A percentile compares a stretch with the other conserved stretches of the same genome.
phyloP scores from a whole-genome alignment of 1,140 invertebrate species.

The Drosophila micromelanica region DNA sequence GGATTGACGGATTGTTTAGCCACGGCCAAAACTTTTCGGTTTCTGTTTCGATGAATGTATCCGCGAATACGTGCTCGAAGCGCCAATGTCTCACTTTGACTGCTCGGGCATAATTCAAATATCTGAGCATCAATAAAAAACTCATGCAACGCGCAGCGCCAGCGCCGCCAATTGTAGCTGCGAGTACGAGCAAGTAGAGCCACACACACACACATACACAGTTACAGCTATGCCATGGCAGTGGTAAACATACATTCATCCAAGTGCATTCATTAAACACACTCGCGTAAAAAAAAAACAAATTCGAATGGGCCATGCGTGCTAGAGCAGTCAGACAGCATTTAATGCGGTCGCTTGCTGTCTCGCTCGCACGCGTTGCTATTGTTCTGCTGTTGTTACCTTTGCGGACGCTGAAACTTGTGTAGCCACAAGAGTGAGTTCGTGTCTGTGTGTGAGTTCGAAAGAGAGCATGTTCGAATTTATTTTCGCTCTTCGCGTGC shows the following conservation, averaged over 20 bases:
- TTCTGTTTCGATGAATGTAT: conserved; percentile 58
- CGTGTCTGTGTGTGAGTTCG: conserved; percentile 57
- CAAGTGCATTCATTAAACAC: conserved; percentile 68
- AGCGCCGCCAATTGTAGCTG: conserved; percentile 73
- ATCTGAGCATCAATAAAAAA: conserved; percentile 85
- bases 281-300: conserved; percentile 45
- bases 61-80: conserved; percentile 84
- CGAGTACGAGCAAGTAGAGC: conserved; percentile 72
- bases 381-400: conserved; percentile 40
- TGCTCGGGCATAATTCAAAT: conserved; percentile 84
- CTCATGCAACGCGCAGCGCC: conserved; percentile 49
- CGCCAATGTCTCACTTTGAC: conserved; percentile 85
- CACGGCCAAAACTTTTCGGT: conserved; percentile 33
- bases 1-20: conserved; percentile 49
- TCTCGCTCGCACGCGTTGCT: conserved; percentile 47
- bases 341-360: conserved; percentile 36
- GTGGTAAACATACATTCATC: conserved; percentile 35
- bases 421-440: conserved; percentile 45
- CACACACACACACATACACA: conserved; percentile 19
- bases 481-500: conserved; percentile 34
- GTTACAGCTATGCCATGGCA: conserved; percentile 17
- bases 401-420: conserved; percentile 70
- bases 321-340: conserved; percentile 57
- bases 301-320: conserved; percentile 45
- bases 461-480: conserved; percentile 67